Evolutionary conservation across 2,888 invertebrate species (phyloP), one percentile per base, ranked within the genome.

Genomic region (Plagodis dolabraria): DNA sequence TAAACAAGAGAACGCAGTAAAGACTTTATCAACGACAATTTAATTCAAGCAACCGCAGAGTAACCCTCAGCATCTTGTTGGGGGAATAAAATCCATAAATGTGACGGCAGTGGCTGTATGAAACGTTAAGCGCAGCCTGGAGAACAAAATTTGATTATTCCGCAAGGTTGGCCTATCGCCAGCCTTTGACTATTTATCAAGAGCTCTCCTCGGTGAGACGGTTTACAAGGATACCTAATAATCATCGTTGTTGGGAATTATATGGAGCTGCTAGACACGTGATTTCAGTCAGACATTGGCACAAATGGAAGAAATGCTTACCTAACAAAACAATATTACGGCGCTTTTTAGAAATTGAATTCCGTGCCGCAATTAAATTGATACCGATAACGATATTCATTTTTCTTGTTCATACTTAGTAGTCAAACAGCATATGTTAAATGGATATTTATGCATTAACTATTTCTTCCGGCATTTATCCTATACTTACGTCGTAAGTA

Each of bases 141-240:
- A 85, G 86, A 80, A 85, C 82, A 76, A 87, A 88, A 92, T 92
- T 91, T 89, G 90, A 92, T 92, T 92, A 92, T 92, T 91, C 89
- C 90, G 83, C 90, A 87, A 90, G 87, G 90, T 88, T 91, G 91
- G 92, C 89, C 91, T 91, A 91, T 88, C 90, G 90, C 91, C 91
- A 89, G 79, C 82, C 79, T 80, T 81, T 76, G 83, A 89, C 91
- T 90, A 92, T 92, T 91, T 90, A 92, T 92, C 89, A 91, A 85
- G 80, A 77, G 82, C 83, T 83, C 85, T 83, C 85, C 72, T 76
- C 82, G 79, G 73, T 85, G 85, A 85, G 55, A 60, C 86, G 85
- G 83, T 85, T 88, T 87, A 90, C 89, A 91, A 89, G 85, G 85
- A 86, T 87, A 87, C 89, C 65, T 64, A 64, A 62, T 89, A 91